Evolutionary conservation across 2,113 vertebrate species (phyloP).

Genomic region (Piliocolobus tephrosceles): DNA sequence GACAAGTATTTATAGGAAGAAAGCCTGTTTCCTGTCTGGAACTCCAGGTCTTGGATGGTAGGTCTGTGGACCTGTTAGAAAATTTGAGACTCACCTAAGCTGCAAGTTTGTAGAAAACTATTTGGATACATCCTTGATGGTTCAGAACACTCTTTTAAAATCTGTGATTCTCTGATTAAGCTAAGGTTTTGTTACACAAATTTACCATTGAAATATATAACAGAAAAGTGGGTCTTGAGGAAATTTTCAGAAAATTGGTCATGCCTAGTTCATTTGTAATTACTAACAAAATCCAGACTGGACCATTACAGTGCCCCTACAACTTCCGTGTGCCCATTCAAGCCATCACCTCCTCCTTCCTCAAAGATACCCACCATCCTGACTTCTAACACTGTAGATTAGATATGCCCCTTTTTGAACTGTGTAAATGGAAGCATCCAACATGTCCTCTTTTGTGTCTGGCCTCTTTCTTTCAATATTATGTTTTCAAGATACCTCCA

Average conservation of each 20-base stretch:
- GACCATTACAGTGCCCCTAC: not conserved
- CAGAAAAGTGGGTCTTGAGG: not conserved
- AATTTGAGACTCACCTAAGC: not conserved
- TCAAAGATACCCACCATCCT: not conserved
- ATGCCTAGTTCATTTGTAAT: not conserved
- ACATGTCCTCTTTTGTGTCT: not conserved
- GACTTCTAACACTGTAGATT: not conserved
- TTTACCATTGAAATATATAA: not conserved
- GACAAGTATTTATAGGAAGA: not conserved
- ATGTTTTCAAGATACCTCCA: not conserved
- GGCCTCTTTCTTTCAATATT: not conserved
- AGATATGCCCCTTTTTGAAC: not conserved
- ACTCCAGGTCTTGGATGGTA: not conserved
- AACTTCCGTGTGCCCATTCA: accelerated
- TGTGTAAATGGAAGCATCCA: not conserved
- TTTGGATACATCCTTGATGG: not conserved
- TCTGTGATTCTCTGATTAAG: not conserved
- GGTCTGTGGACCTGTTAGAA: not conserved
- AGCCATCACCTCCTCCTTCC: not conserved
- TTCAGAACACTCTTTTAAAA: not conserved
- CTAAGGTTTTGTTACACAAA: not conserved
- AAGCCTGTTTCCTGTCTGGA: not conserved
- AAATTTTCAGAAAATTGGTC: not conserved
- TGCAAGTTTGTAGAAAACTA: not conserved
- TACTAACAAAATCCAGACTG: not conserved